Conservation (phyloP, 2,888 invertebrate species). For the Stramonita haemastoma region DNA sequence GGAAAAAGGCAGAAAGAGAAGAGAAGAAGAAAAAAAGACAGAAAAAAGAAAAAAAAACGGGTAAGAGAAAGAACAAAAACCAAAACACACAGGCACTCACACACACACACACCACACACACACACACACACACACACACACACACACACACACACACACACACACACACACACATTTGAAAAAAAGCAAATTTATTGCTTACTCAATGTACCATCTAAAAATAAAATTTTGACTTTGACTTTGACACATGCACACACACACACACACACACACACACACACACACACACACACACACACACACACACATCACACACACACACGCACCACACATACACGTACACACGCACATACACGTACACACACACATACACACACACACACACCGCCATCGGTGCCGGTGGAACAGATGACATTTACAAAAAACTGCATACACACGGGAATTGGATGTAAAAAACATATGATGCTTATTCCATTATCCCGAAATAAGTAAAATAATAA, state of each 20-base stretch:
- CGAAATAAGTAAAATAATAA: too few relatives aligned
- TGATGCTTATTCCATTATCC: too few relatives aligned
- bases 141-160: not conserved
- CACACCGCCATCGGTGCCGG: too few relatives aligned
- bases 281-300: not conserved
- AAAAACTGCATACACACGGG: too few relatives aligned
- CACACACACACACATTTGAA: not conserved
- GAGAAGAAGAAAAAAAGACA: not conserved
- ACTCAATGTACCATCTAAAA: too few relatives aligned
- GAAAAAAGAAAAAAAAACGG: not conserved
- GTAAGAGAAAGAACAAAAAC: not conserved
- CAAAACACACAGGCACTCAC: not conserved
- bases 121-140: not conserved
- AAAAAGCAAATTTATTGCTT: too few relatives aligned
- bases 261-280: conserved; percentile 11
- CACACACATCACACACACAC: too few relatives aligned
- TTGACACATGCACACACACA: not conserved
- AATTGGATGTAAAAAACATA: too few relatives aligned
- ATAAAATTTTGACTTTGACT: not conserved
- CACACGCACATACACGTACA: conserved; percentile 7
- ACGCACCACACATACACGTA: not conserved
- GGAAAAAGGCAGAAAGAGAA: not conserved
- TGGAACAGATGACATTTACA: too few relatives aligned
- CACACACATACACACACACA: too few relatives aligned
- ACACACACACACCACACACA: not conserved